phyloP scores from a whole-genome alignment of 2,797 vertebrate species.

The Leuciscus waleckii region DNA sequence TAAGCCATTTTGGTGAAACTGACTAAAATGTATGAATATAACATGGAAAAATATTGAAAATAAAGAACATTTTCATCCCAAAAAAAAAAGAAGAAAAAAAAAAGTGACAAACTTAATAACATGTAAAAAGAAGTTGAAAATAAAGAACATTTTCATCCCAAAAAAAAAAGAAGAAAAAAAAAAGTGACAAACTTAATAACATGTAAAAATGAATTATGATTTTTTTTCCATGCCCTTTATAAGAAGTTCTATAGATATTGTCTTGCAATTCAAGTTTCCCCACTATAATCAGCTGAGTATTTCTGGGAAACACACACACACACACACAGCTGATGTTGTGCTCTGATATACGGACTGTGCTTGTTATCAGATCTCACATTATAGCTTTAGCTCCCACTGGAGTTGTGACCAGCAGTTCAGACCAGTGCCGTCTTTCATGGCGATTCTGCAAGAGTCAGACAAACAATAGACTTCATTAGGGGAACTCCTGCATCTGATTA shows the following conservation, averaged over 20 bases:
- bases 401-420: constrained; percentile 56
- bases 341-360: not conserved
- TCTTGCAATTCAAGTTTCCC: not conserved
- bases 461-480: constrained; percentile 60
- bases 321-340: constrained; percentile 31
- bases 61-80: not conserved
- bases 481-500: constrained; percentile 73
- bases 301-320: constrained; percentile 41
- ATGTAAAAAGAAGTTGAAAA: too few species aligned
- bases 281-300: constrained; percentile 1
- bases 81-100: not conserved
- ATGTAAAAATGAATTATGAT: not conserved
- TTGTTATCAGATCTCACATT: constrained; percentile 37
- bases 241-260: constrained; percentile 13
- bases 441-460: constrained; percentile 65
- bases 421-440: constrained; percentile 54
- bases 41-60: not conserved
- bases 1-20: not conserved
- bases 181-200: not conserved
- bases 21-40: not conserved
- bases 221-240: not conserved
- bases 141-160: not conserved
- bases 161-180: not conserved
- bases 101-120: not conserved
- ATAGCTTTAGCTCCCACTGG: constrained; percentile 38